Evolutionary conservation across 92 coral and sea anemone species (phyloP).

Genomic region (Porites divaricata): DNA sequence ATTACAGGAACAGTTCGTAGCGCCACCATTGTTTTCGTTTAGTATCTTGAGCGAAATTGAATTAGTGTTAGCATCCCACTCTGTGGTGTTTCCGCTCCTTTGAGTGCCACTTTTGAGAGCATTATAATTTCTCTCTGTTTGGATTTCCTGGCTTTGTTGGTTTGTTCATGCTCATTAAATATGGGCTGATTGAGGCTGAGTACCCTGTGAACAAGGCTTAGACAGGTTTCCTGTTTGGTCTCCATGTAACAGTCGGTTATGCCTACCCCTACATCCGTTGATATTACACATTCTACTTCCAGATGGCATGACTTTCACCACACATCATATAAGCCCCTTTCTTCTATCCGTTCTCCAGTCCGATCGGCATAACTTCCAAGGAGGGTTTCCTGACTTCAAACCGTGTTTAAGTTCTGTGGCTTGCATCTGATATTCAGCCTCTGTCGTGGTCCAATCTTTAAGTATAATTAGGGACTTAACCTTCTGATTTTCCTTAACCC

Average conservation of each 20-base stretch:
- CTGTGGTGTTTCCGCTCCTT: constrained; percentile 11
- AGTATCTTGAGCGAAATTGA: constrained; percentile 36
- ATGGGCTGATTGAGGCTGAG: neutral
- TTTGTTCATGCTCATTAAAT: too few species aligned
- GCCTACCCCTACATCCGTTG: constrained; percentile 21
- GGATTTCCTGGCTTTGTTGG: too few species aligned
- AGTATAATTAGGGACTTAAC: too few species aligned
- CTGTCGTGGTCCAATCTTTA: constrained; percentile 31
- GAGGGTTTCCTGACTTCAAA: too few species aligned
- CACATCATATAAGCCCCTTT: neutral
- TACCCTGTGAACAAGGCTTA: neutral
- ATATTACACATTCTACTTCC: constrained; percentile 22
- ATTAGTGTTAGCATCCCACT: constrained; percentile 39
- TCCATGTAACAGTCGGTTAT: constrained; percentile 44
- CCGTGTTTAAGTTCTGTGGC: too few species aligned
- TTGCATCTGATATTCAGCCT: constrained; percentile 52
- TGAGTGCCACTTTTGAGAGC: neutral
- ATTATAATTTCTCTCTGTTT: too few species aligned
- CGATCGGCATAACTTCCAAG: too few species aligned
- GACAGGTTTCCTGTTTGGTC: constrained; percentile 2
- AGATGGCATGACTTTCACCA: constrained; percentile 22
- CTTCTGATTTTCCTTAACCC: too few species aligned
- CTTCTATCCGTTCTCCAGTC: too few species aligned
- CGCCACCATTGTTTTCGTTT: constrained; percentile 31
- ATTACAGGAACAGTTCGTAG: constrained; percentile 66